These are phyloP conservation scores for Machimus atricapillus DNA, from an alignment of 2,888 invertebrate species.

Conservation along the genomic window DNA sequence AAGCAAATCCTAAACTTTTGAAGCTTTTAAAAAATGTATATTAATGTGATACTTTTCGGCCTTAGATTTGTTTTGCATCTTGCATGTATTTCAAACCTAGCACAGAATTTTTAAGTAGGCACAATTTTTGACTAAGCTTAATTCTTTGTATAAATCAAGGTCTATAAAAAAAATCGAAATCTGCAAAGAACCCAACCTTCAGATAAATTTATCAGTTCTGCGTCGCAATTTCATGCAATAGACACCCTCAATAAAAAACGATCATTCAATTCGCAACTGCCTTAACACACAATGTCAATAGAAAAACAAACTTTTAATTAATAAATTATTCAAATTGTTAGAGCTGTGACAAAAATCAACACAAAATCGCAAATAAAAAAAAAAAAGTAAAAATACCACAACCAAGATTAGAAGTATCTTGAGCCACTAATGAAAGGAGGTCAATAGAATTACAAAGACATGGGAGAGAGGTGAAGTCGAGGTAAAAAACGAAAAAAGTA, in stretches of 20 bases:
- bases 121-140: neutral
- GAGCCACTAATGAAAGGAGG: constrained; percentile 21
- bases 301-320: neutral
- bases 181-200: neutral
- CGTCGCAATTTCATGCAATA: neutral
- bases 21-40: neutral
- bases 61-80: neutral
- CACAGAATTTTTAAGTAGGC: neutral
- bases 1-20: neutral
- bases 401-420: neutral
- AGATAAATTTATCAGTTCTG: neutral
- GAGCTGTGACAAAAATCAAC: neutral
- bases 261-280: neutral
- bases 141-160: neutral
- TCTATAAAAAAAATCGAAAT: neutral
- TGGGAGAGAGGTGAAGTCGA: neutral
- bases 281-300: neutral
- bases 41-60: neutral
- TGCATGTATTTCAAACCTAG: neutral
- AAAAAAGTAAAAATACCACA: neutral
- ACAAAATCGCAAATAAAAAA: neutral
- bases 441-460: neutral
- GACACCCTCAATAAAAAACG: neutral
- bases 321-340: neutral
- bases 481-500: neutral